Base-by-base conservation (phyloP, 2,888 invertebrate genomes). In the Rapana venosa region DNA sequence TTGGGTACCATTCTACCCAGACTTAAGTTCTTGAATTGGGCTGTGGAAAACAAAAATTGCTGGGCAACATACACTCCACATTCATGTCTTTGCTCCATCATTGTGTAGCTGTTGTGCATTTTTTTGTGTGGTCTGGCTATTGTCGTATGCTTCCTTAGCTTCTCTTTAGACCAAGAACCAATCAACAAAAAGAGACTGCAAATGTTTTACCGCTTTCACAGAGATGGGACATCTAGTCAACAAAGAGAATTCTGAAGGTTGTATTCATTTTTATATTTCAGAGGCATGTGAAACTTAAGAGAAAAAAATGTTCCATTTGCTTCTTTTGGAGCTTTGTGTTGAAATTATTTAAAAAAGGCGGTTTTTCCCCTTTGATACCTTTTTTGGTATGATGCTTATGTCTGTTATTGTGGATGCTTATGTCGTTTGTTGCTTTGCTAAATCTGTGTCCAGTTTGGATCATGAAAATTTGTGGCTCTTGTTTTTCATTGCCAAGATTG, bases 401-500 rank as follows among this genome's bases (percentile, higher is more conserved):
- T 47, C 47, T 13, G 32, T 32, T 30, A 79, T 79, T 17, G 32
- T 79, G 77, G 77, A 32, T 15, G 32, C 77, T 79, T 79, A 6
- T 79, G 32, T 74, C 74, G 2, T 74, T 26, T 79, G 77, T 79
- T 35, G 77, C 30, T 35, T 47, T 20, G 77, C 35, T 35, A 32
- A 79, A 15, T 79, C 26, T 20, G 30, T 79, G 35, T 32, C 77
- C 77, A 32, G 32, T 79, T 79, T 79, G 77, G 32, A 79, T 32
- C 15, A 32, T 79, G 32, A 17, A 32, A 77, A 32, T 15, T 15
- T 32, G 77, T 79, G 32, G 77, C 35, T 32, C 32, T 79, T 79
- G 77, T 79, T 79, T 32, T 79, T 79, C 47, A 79, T 79, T 79
- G 77, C 30, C 77, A 79, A 79, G 77, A 32, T 32, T 79, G 32